These are phyloP conservation scores for Colistium nudipinnis DNA, from an alignment of 2,113 vertebrate species.

Conservation along the genomic window DNA sequence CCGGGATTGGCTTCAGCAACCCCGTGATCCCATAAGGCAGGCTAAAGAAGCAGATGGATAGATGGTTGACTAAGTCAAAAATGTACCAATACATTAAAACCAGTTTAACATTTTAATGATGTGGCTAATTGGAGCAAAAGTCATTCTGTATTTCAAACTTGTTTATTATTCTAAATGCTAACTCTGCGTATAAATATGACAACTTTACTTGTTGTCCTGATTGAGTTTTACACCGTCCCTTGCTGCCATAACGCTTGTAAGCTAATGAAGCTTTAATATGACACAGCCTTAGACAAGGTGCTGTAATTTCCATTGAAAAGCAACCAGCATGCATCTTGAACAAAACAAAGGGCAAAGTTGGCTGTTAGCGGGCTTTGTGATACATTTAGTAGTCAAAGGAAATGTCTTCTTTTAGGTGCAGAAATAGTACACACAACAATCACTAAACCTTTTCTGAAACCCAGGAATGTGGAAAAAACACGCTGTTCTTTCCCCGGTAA, in stretches of 20 bases:
- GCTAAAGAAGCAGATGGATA: no score
- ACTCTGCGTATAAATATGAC: background rate
- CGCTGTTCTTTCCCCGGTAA: constrained; percentile 11
- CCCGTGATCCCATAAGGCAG: no score
- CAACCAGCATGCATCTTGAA: background rate
- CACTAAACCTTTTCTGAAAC: constrained; percentile 6
- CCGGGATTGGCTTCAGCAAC: no score
- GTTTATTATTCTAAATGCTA: background rate
- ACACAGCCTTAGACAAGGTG: background rate
- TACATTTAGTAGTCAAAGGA: background rate
- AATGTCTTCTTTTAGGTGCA: background rate
- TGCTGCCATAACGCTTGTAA: background rate
- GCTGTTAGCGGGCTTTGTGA: background rate
- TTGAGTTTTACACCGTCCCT: background rate
- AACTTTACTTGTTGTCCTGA: background rate
- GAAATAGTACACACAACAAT: background rate
- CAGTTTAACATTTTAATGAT: no score
- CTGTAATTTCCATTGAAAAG: background rate
- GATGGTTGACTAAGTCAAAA: no score
- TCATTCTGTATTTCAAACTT: background rate
- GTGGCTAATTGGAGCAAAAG: no score
- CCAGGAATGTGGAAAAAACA: background rate
- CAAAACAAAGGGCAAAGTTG: background rate
- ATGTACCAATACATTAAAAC: no score
- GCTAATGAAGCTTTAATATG: background rate